Evolutionary conservation across 2,888 invertebrate genomes (phyloP).

Genomic region (Nemapogon koenigi): DNA sequence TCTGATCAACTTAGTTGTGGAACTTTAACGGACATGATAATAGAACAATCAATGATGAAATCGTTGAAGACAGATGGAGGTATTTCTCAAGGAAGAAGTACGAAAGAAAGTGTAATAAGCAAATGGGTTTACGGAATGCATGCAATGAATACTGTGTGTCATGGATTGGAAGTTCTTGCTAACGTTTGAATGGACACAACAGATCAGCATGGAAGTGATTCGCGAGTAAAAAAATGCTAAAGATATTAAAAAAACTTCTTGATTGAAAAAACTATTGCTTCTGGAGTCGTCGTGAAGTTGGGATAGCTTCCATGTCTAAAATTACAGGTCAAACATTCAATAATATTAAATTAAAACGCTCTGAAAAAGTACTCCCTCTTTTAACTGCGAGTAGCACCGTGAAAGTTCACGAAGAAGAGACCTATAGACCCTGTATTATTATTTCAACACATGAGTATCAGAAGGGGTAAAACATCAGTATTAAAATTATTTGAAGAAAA

Average conservation of each 20-base stretch:
- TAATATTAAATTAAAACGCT: not conserved
- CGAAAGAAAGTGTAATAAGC: slow-evolving; percentile 29
- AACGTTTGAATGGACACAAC: slow-evolving; percentile 25
- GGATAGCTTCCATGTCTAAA: not conserved
- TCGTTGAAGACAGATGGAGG: slow-evolving; percentile 34
- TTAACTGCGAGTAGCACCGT: not conserved
- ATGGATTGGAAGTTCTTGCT: slow-evolving; percentile 24
- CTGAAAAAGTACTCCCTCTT: not conserved
- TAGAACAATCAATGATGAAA: slow-evolving; percentile 26
- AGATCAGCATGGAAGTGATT: slow-evolving; percentile 31
- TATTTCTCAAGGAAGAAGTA: slow-evolving; percentile 32
- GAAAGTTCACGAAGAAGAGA: not conserved
- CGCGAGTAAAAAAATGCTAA: slow-evolving; percentile 24
- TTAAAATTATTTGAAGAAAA: not conserved
- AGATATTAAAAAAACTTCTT: slow-evolving; percentile 22
- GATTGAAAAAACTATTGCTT: slow-evolving; percentile 17
- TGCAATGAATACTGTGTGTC: slow-evolving; percentile 24
- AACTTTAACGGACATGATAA: slow-evolving; percentile 31
- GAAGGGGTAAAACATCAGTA: not conserved
- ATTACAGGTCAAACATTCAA: not conserved
- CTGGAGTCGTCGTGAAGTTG: not conserved
- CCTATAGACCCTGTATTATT: not conserved
- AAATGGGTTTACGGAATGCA: slow-evolving; percentile 29
- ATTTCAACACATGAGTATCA: not conserved
- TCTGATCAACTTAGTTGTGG: slow-evolving; percentile 32